Evolutionary conservation across 2,113 vertebrate genomes (phyloP), one percentile per base, ranked within the genome.

Genomic region (Corythornis madagascariensis): DNA sequence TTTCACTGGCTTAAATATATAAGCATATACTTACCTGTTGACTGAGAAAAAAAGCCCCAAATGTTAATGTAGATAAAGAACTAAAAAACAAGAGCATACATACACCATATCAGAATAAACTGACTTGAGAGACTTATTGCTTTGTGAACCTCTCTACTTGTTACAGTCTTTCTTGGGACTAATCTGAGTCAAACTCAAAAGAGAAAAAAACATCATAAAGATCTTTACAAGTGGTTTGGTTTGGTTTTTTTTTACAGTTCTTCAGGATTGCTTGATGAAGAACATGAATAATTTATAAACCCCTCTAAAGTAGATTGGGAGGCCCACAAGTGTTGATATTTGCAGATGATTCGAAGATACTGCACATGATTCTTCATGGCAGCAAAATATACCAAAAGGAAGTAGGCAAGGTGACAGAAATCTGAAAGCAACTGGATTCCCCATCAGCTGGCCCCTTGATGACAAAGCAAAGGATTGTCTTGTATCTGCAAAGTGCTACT

Each of bases 171-270:
- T 69, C 57, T 52, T 55, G 22, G 25, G 17, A 21, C 8, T 31
- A 18, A 57, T 10, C 40, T 7, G 28, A 63, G 33, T 65, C 40
- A 84, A 78, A 93, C 20, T 53, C 20, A 48, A 78, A 66, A 45
- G n/a, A 85, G 38, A 73, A 81, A 85, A 85, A 60, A 82, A 48
- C 50, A 21, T 28, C 2, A 4, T 71, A 29, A 80, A 67, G 6
- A 18, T 63, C 55, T 13, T 28, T 38, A 69, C 31, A 52, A 38
- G 55, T 48, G 33, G 2, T 38, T 10, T 38, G 1, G 0, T 2
- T 56, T 38, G 7, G 9, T 38, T 38, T 38, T 38, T 38, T 33
- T 59, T 63, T 55, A 26, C 17, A 48, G 15, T 52, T 78, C 57
- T 75, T 67, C 13, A 13, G 18, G n/a, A 75, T 42, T 57, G n/a